Evolutionary conservation across 2,888 invertebrate species (phyloP).

Genomic region (Xestia ashworthii): DNA sequence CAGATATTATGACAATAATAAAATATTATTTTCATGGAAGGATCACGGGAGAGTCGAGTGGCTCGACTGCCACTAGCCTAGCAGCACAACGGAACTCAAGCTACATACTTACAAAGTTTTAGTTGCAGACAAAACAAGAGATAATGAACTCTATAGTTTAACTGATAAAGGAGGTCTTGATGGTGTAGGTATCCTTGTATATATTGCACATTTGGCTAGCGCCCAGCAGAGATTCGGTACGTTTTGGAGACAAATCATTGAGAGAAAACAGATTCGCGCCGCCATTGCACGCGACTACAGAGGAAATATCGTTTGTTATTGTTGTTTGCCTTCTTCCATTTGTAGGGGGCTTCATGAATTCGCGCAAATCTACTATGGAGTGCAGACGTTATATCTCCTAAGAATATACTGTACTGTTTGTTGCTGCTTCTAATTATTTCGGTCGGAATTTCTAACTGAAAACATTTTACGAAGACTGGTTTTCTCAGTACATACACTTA

Average conservation of each 20-base stretch:
- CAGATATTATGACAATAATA: slow-evolving; percentile 80
- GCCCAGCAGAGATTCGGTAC: slow-evolving; percentile 87
- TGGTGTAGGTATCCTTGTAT: slow-evolving; percentile 67
- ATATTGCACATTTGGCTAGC: slow-evolving; percentile 87
- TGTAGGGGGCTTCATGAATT: slow-evolving; percentile 69
- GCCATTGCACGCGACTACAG: slow-evolving; percentile 80
- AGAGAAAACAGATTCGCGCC: slow-evolving; percentile 88
- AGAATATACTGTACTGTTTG: slow-evolving; percentile 31
- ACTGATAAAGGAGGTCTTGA: slow-evolving; percentile 51
- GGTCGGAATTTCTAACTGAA: not conserved
- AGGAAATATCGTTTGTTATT: slow-evolving; percentile 82
- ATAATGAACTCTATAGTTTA: slow-evolving; percentile 66
- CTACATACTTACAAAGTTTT: slow-evolving; percentile 77
- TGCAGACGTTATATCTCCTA: slow-evolving; percentile 61
- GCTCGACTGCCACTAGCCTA: slow-evolving; percentile 76
- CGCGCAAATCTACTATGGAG: slow-evolving; percentile 66
- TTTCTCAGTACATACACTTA: not conserved
- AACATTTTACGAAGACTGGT: not conserved
- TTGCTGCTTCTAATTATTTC: slow-evolving; percentile 26
- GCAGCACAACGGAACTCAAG: slow-evolving; percentile 83
- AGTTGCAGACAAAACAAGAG: not conserved
- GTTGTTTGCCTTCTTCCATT: slow-evolving; percentile 76
- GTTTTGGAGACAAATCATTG: slow-evolving; percentile 89
- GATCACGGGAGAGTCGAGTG: slow-evolving; percentile 82
- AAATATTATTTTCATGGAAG: slow-evolving; percentile 88